Base-by-base conservation (phyloP, 2,113 vertebrate genomes). In the Alligator mississippiensis region DNA sequence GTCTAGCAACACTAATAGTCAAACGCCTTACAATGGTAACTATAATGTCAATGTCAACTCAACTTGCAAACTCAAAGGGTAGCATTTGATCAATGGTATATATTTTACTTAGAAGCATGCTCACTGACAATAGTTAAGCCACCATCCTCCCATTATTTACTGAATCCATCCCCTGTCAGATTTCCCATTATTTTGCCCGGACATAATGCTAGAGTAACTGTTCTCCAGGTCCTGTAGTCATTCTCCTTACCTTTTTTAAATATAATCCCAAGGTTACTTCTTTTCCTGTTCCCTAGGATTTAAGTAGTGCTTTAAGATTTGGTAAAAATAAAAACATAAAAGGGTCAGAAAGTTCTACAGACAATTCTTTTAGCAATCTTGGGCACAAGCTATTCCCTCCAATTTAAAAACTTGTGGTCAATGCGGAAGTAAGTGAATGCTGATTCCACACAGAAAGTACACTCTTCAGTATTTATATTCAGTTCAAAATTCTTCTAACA, bases 301-400 rank as follows among this genome's bases (percentile, higher is more conserved):
- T 47, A 47, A 8, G 7, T 5, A 28, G 8, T 21, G 61, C 22
- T 68, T 38, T 18, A 68, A 11, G 38, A 75, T 3, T 84, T 91
- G 9, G 54, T 92, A 57, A 25, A 92, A 62, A 66, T 58, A 75
- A 90, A 89, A 88, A 3, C 25, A 84, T 13, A 84, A 93, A 88
- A 27, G 5, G 1, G n/a, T 27, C 18, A 57, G 5, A 34, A 25
- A 55, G 2, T 81, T 89, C 82, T 84, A 59, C 79, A 78, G 63
- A 60, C n/a, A 81, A n/a, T 19, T 84, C 6, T n/a, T 27, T 27
- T 61, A 82, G 60, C 77, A 16, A 6, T 4, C 47, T 47, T 47
- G 47, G 47, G 5, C 14, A 59, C 9, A 80, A 10, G 13, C 22
- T 61, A 59, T 54, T 6, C 34, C 18, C 64, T 59, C 17, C 78